These are phyloP conservation scores for Tetrao urogallus DNA, from an alignment of 2,113 vertebrate genomes.

Conservation along the genomic window DNA sequence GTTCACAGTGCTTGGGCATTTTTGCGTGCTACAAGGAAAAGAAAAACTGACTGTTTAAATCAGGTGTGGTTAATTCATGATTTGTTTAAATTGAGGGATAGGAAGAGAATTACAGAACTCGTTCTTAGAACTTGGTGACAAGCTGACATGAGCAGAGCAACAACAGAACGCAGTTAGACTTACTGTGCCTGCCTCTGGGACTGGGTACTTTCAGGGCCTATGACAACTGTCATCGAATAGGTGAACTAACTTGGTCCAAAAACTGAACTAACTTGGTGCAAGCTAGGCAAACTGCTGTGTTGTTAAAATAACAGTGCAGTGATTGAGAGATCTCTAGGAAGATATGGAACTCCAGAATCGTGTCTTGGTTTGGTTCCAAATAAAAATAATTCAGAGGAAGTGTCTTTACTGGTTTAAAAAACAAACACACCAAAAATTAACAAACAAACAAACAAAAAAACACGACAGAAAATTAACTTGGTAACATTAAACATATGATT, in stretches of 20 bases:
- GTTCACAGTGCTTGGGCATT: not conserved
- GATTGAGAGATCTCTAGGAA: not conserved
- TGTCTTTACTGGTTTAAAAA: not conserved
- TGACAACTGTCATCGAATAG: not conserved
- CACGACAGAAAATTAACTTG: not conserved
- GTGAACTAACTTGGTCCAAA: not conserved
- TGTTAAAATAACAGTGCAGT: not conserved
- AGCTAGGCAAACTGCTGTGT: not conserved
- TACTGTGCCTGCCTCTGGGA: not conserved
- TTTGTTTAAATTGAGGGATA: not conserved
- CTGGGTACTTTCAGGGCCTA: not conserved
- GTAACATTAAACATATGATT: not conserved
- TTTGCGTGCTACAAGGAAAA: not conserved
- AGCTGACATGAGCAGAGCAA: not conserved
- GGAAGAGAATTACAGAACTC: not conserved
- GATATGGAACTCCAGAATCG: rapidly evolving
- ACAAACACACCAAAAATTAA: not conserved
- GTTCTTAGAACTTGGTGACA: not conserved
- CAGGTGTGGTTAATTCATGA: not conserved
- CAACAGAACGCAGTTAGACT: not conserved
- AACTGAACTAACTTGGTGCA: not conserved
- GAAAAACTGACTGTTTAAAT: not conserved
- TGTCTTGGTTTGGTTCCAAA: not conserved
- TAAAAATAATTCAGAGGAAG: not conserved
- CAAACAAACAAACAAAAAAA: too few relatives aligned